Conservation (phyloP, 1,140 invertebrate species). For the Drosophila lacertosa region DNA sequence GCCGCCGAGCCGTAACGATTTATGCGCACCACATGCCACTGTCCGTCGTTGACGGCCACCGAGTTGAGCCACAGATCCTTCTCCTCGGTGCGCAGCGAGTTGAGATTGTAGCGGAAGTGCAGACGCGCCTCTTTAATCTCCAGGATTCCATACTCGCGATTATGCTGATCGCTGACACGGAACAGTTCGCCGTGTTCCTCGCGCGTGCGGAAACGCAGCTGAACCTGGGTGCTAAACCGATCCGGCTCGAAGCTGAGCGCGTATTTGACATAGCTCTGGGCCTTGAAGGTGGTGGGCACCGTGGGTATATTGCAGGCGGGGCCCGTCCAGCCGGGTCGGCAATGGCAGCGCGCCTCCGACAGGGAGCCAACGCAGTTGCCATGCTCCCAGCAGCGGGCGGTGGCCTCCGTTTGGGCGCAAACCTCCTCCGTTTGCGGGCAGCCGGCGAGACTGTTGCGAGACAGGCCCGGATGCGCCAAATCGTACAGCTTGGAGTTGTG, state of each 20-base stretch:
- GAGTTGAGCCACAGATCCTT: conserved; percentile 95
- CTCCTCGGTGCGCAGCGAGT: conserved; percentile 94
- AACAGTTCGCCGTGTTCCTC: conserved; percentile 96
- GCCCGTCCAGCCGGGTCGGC: conserved; percentile 96
- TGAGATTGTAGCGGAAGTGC: conserved; percentile 96
- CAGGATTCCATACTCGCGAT: conserved; percentile 96
- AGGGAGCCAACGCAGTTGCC: conserved; percentile 96
- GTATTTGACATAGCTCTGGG: conserved; percentile 97
- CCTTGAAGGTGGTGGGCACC: conserved; percentile 93
- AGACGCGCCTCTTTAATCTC: conserved; percentile 96
- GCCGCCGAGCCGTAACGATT: conserved; percentile 96
- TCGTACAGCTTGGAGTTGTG: conserved; percentile 98
- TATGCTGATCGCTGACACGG: conserved; percentile 96
- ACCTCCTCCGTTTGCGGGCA: conserved; percentile 96
- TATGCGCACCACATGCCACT: conserved; percentile 97
- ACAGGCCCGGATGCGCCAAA: conserved; percentile 93
- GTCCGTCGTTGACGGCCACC: conserved; percentile 96
- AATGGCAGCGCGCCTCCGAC: conserved; percentile 94
- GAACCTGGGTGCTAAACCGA: conserved; percentile 95
- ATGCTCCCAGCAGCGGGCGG: conserved; percentile 94
- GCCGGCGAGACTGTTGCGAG: conserved; percentile 92
- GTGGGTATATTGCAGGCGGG: conserved; percentile 93
- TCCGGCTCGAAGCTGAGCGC: conserved; percentile 97
- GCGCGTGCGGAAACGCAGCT: conserved; percentile 95
- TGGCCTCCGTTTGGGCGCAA: conserved; percentile 92